Conservation (phyloP, 1,140 invertebrate genomes). For the Drosophila simulans region DNA sequence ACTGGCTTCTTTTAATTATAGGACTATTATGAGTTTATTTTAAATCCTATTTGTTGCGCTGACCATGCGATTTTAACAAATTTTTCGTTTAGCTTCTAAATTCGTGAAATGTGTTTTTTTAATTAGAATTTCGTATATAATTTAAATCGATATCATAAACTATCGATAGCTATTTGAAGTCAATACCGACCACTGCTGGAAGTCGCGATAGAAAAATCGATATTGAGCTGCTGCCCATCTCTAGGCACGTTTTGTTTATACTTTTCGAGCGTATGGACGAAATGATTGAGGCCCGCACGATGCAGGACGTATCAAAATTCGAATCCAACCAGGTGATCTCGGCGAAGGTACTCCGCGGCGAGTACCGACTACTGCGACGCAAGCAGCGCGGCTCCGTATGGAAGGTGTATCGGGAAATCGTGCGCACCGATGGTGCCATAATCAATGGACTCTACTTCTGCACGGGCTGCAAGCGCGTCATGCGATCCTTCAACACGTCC, state of each 20-base stretch:
- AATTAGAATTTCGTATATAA: no score
- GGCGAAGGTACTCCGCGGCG: slow-evolving; percentile 45
- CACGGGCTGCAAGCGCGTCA: slow-evolving; percentile 26
- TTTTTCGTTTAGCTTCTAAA: no score
- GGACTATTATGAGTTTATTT: no score
- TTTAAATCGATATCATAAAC: no score
- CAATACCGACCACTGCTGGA: no score
- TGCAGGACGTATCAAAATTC: slow-evolving; percentile 18
- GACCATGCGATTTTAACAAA: no score
- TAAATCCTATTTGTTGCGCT: no score
- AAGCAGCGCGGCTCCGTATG: slow-evolving; percentile 55
- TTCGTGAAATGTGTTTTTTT: no score
- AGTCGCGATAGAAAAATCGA: no score
- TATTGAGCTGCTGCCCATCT: background rate
- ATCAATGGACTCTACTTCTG: slow-evolving; percentile 49
- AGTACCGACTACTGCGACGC: slow-evolving; percentile 46
- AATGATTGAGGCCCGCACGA: background rate
- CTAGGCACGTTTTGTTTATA: background rate
- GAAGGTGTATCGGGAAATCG: slow-evolving; percentile 59
- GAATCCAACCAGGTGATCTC: slow-evolving; percentile 45
- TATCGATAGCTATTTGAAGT: no score
- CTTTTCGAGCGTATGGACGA: background rate
- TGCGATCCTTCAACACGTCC: slow-evolving; percentile 4
- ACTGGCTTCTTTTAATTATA: no score
- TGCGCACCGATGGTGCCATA: slow-evolving; percentile 47